Base-by-base conservation (phyloP, 2,888 invertebrate species). In the Asteroscopus sphinx region DNA sequence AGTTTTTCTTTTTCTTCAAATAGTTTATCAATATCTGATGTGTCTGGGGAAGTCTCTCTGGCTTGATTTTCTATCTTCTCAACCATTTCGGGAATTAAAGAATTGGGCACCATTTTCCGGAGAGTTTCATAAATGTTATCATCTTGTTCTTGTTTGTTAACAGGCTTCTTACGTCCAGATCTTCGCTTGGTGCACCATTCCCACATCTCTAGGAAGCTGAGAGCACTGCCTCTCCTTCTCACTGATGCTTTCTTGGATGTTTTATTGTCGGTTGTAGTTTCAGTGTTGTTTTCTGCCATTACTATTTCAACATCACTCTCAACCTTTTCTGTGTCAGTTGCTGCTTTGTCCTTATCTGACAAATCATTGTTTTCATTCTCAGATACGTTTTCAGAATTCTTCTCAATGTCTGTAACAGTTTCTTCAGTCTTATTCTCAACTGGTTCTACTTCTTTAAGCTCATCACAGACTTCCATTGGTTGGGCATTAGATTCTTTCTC, bases 161-260 rank as follows among this genome's bases (percentile, higher is more conserved):
- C 92, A 4, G 95, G 83, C 82, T 93, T 94, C 54, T 93, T 94
- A n/a, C 93, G 81, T 0, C 89, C 89, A 9, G 95, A 94, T 62
- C 95, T 93, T 15, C 95, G 82, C 73, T 95, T 96, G 48, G 94
- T 90, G 73, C 97, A 97, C 96, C 97, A 97, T 46, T 96, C 96
- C 97, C 97, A 97, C 73, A 96, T 96, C 75, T 97, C 96, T 16
- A 97, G 86, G 73, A 96, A 96, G 44, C 96, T 96, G 11, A 97
- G 89, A 26, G 96, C 96, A 86, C 96, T 97, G 33, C 97, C 95
- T 61, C 97, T 93, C n/a, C 97, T 91, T 72, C 97, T 95, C 1
- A 93, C 95, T 8, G 94, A 88, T 37, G 89, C 87, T 73, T 95
- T 95, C 56, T 93, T 95, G 26, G 90, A 89, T 35, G 87, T 85